Evolutionary conservation across 2,888 invertebrate species (phyloP), one percentile per base, ranked within the genome.

Genomic region (Sarcophaga rosellei): DNA sequence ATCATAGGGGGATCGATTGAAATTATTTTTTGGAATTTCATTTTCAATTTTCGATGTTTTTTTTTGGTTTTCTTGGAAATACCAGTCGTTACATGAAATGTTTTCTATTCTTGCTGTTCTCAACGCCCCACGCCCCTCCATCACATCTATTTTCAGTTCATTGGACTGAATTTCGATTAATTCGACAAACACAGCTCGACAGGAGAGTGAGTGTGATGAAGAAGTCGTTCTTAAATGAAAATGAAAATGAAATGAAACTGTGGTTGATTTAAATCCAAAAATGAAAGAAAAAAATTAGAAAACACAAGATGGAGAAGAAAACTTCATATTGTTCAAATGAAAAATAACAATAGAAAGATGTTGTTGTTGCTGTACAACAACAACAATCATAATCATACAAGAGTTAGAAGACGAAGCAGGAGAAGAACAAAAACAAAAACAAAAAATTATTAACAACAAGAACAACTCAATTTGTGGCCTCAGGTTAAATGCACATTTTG

Each of bases 401-500:
- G 35, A 35, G 35, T 35, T 35, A 35, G 35, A 78, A 21, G 12
- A n/a, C n/a, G n/a, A 65, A 65, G 17, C 4, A 35, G 44, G 12
- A 47, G 47, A 15, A 47, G 15, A 47, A 47, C 47, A 84, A 63
- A 62, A 79, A 53, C 8, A 69, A 21, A 47, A 11, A 47, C 11
- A 47, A 53, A 53, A 53, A 53, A 53, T 53, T 53, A 53, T 53
- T 10, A 45, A 70, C 15, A 76, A 82, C 23, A 76, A 45, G n/a
- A 83, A 84, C 75, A 84, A 75, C 61, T 72, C 75, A 75, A 84
- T 75, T 80, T 84, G 84, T 84, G 80, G 84, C 84, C 84, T 76
- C 84, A 80, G 84, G 84, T 84, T 79, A 76, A 80, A 75, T 80
- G 75, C 70, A 84, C 84, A 84, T 80, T 84, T 84, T 72, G 84